Evolutionary conservation across 2,888 invertebrate species (phyloP).

Genomic region (Papilio gigon): DNA sequence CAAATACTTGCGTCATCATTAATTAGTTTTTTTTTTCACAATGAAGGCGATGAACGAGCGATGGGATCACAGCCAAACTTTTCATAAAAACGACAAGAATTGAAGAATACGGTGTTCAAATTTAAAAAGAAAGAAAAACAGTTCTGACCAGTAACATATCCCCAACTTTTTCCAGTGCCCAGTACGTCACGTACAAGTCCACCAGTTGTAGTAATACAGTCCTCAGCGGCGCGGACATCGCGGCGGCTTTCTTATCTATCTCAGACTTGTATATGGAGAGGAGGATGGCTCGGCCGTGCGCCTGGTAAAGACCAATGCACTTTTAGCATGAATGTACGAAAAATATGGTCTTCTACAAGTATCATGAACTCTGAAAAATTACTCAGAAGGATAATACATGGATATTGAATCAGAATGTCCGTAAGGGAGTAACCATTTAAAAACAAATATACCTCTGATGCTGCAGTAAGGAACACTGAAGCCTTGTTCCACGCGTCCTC

Average conservation of each 20-base stretch:
- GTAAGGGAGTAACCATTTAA: constrained; percentile 1
- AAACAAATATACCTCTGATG: constrained; percentile 86
- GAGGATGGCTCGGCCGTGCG: constrained; percentile 90
- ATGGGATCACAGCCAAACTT: too few relatives aligned
- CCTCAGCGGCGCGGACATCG: constrained; percentile 83
- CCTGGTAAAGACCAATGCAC: constrained; percentile 50
- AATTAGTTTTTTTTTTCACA: too few relatives aligned
- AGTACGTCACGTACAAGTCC: constrained; percentile 89
- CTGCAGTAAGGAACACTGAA: constrained; percentile 90
- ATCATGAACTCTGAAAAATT: too few relatives aligned
- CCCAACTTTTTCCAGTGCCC: constrained; percentile 87
- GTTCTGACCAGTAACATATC: constrained; percentile 89
- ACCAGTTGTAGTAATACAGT: constrained; percentile 86
- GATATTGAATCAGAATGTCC: background rate
- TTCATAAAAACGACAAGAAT: too few relatives aligned
- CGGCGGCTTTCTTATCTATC: constrained; percentile 68
- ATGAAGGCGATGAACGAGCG: too few relatives aligned
- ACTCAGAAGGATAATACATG: background rate
- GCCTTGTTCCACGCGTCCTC: constrained; percentile 94
- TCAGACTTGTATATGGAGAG: constrained; percentile 86
- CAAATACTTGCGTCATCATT: too few relatives aligned
- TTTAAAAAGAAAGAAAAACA: too few relatives aligned
- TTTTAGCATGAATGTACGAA: too few relatives aligned
- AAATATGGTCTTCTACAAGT: background rate
- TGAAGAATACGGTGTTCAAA: too few relatives aligned